Base-by-base conservation (phyloP, 1,140 invertebrate genomes). In the Dryas iulia region DNA sequence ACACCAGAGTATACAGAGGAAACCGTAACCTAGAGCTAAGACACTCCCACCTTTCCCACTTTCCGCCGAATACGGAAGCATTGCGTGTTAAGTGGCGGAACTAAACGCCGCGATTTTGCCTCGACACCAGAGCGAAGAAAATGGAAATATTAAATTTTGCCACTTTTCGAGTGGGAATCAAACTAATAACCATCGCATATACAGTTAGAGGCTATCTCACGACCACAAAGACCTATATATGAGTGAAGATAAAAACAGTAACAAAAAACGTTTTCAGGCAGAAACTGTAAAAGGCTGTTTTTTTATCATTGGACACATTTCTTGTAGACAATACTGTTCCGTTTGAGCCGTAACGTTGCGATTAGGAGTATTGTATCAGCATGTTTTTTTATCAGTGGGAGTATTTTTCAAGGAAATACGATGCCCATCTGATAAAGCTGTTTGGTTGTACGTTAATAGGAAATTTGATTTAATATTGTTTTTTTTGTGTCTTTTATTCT, bases 311-410 rank as follows among this genome's bases (percentile, higher is more conserved):
- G 35, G 62, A 64, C 28, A 64, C 62, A 57, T 64, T 64, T 64
- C 62, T 64, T 52, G n/a, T 24, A 53, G 62, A 64, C 62, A 64
- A 64, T 64, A 56, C 52, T 56, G 33, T 64, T 64, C 62, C 62
- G 62, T 64, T 57, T 11, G 26, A 56, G 62, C 18, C 23, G 33
- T 12, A 21, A 60, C 23, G 21, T 23, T 18, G 6, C n/a, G 59
- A 60, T 60, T 60, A 60, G 39, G 39, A 10, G 59, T 30, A 58
- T 28, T 28, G 24, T 58, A 18, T 26, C 56, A 30, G 56, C 26
- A 8, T 47, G 18, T 39, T 47, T 21, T 18, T 47, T 58, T n/a
- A 47, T 21, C 18, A 47, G 23, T 60, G 30, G 35, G 26, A 12
- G 12, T 28, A 58, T 58, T 59, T 21, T 56, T 33, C 21, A 14